Base-by-base conservation (phyloP, 1,140 invertebrate species). In the Oedothorax gibbosus region DNA sequence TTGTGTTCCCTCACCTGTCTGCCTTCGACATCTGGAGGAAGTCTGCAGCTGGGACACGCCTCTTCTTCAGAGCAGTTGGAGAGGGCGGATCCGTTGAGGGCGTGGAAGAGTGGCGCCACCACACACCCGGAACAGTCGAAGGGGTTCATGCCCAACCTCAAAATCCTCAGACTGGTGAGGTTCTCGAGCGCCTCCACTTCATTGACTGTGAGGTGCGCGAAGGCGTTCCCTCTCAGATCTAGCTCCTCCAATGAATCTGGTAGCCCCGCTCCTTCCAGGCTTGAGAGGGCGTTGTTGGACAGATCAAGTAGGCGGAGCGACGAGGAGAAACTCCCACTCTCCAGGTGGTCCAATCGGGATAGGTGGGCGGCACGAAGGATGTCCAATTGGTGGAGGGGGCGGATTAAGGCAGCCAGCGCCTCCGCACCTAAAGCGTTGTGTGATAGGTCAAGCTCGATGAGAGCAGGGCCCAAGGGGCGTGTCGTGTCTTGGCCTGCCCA, bases 51-150 rank as follows among this genome's bases (percentile, higher is more conserved):
- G 35, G 35, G 35, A 35, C 35, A 35, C 35, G 35, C 35, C 35
- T 85, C 21, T 57, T 9, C 92, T 92, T 68, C 92, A 91, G 87
- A 35, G 84, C 86, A 79, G 66, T 87, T 86, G 73, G 79, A 56
- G 69, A 88, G 35, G 64, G 85, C 5, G 51, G 87, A 82, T n/a
- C 64, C 86, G 72, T 88, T 88, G 0, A 90, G 66, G 88, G 88
- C 89, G 10, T 87, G 86, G 7, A 89, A 60, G n/a, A 90, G 56
- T 0, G 87, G 88, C 7, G 78, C 66, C 53, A 90, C 89, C 60
- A 88, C 87, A 85, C 94, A 95, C 86, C 92, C 89, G 88, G 94
- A 93, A 87, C 94, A 95, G 6, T 91, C 90, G 93, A 93, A 94
- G 2, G 92, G 92, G 89, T 94, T 94, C n/a, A 91, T 91, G 18